phyloP scores from a whole-genome alignment of 2,797 vertebrate species.

The Semotilus atromaculatus region DNA sequence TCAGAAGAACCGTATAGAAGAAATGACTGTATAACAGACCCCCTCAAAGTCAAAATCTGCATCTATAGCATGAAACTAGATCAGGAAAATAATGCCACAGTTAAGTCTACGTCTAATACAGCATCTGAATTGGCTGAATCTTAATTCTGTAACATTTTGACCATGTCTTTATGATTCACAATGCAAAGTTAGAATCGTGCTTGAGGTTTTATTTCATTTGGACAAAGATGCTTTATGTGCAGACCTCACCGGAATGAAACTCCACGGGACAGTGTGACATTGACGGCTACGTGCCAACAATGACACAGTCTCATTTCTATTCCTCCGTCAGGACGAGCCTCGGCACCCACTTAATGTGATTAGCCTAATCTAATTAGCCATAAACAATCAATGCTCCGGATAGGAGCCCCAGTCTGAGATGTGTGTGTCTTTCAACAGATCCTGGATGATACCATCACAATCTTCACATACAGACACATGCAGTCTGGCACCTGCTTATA shows the following conservation, averaged over 20 bases:
- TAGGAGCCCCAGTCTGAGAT: slow-evolving; percentile 54
- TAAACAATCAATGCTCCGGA: slow-evolving; percentile 70
- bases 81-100: neutral
- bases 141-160: neutral
- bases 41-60: neutral
- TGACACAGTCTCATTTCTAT: slow-evolving; percentile 62
- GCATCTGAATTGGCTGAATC: neutral
- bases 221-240: slow-evolving; percentile 6
- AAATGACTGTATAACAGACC: neutral
- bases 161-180: neutral
- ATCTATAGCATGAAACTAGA: neutral
- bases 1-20: neutral
- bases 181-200: neutral
- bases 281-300: slow-evolving; percentile 42
- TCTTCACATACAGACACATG: neutral
- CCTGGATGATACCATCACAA: slow-evolving; percentile 3
- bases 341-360: slow-evolving; percentile 73
- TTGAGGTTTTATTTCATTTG: neutral
- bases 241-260: slow-evolving; percentile 31
- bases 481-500: neutral
- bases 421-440: neutral
- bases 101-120: neutral
- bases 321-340: slow-evolving; percentile 63
- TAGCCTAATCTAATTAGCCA: slow-evolving; percentile 78
- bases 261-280: slow-evolving; percentile 31